These are phyloP conservation scores for Nomada ruficornis DNA, from an alignment of 2,888 invertebrate genomes.

Conservation along the genomic window DNA sequence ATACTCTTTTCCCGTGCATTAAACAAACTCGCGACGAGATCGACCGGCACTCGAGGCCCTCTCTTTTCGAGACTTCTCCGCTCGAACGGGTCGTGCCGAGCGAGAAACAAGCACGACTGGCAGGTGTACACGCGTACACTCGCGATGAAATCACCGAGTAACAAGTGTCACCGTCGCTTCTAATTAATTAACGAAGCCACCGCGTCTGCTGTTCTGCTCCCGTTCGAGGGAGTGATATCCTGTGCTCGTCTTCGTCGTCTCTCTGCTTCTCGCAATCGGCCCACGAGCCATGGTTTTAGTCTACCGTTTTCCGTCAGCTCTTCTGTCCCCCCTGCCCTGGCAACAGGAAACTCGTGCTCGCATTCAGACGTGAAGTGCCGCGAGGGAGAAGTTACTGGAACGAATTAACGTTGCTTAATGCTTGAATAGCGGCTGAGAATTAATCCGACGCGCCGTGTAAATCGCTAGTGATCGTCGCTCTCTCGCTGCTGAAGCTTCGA, in stretches of 20 bases:
- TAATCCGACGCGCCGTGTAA: conserved; percentile 58
- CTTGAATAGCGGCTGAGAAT: conserved; percentile 56
- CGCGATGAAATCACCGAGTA: conserved; percentile 65
- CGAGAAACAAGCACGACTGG: conserved; percentile 49
- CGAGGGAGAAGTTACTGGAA: conserved; percentile 58
- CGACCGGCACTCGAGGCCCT: conserved; percentile 44
- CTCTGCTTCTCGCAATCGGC: conserved; percentile 21
- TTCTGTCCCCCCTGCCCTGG: not conserved
- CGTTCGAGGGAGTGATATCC: conserved; percentile 43
- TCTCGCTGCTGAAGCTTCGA: conserved; percentile 32
- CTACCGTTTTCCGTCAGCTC: conserved; percentile 5
- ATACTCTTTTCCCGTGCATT: conserved; percentile 58
- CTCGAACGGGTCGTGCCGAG: conserved; percentile 1
- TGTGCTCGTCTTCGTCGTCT: conserved; percentile 46
- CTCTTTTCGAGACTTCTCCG: conserved; percentile 19
- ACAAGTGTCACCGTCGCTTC: conserved; percentile 67
- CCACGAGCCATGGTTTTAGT: conserved; percentile 11
- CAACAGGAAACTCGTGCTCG: conserved; percentile 22
- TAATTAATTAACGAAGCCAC: conserved; percentile 63
- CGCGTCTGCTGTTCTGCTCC: conserved; percentile 43
- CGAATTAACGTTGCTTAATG: conserved; percentile 62
- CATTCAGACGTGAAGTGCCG: conserved; percentile 53
- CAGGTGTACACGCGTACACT: conserved; percentile 40
- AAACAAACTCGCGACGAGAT: conserved; percentile 52
- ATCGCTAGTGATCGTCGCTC: conserved; percentile 50